Conservation (phyloP, 1,140 invertebrate genomes). For the Zaprionus gabonicus region DNA sequence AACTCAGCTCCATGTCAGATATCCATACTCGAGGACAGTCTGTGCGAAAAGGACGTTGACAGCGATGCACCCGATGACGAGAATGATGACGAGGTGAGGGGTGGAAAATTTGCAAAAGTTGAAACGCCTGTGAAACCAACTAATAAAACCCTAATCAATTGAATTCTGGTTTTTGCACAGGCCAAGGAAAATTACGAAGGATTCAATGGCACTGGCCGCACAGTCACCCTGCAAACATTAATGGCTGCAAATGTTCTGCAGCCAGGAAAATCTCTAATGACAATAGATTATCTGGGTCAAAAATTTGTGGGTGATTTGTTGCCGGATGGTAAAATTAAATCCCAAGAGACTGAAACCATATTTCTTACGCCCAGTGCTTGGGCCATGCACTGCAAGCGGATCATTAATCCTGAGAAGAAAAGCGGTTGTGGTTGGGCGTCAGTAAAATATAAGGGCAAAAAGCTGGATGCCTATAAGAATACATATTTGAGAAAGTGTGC, state of each 20-base stretch:
- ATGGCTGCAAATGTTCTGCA: slow-evolving; percentile 92
- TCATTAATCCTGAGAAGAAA: slow-evolving; percentile 95
- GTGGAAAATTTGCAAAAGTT: background rate
- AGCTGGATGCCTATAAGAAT: slow-evolving; percentile 94
- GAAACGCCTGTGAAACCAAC: background rate
- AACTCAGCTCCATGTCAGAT: slow-evolving; percentile 26
- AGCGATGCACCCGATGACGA: slow-evolving; percentile 77
- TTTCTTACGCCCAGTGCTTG: slow-evolving; percentile 96
- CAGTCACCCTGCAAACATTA: slow-evolving; percentile 93
- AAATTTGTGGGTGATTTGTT: slow-evolving; percentile 95
- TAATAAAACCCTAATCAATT: slow-evolving; percentile 2
- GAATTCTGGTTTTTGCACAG: slow-evolving; percentile 37
- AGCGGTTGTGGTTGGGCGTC: slow-evolving; percentile 96
- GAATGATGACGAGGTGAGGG: slow-evolving; percentile 78
- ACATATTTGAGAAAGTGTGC: slow-evolving; percentile 90
- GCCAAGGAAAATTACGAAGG: slow-evolving; percentile 82
- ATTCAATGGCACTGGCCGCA: slow-evolving; percentile 86
- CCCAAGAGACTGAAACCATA: slow-evolving; percentile 93
- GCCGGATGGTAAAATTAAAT: slow-evolving; percentile 94
- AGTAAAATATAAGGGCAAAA: slow-evolving; percentile 92
- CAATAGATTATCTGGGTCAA: slow-evolving; percentile 96
- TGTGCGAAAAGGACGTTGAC: slow-evolving; percentile 78
- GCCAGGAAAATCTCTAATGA: slow-evolving; percentile 92
- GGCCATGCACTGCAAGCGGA: slow-evolving; percentile 95
- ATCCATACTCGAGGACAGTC: slow-evolving; percentile 56